Base-by-base conservation (phyloP, 2,888 invertebrate genomes). In the Listrodromus nycthemerus region DNA sequence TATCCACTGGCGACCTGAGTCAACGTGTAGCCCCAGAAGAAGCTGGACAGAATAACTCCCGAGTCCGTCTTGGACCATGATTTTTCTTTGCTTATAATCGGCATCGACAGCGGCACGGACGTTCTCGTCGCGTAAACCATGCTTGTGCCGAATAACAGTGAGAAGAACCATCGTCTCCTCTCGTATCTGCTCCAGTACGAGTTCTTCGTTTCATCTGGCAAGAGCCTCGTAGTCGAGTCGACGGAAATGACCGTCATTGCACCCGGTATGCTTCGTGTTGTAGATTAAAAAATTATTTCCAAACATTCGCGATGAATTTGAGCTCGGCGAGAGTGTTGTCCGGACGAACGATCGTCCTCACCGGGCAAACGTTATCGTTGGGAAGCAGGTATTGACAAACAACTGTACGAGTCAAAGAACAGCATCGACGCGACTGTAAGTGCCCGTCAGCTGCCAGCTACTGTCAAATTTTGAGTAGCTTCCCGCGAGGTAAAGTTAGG, bases 1-100 rank as follows among this genome's bases (percentile, higher is more conserved):
- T 95, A 95, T 37, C 95, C 95, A 66, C 95, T 95, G 69, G 94
- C 91, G 21, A 94, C 94, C 91, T 95, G 95, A 0, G 96, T 96
- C 84, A 96, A 91, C 0, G 96, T 96, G 89, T 96, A 96, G 67
- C 96, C 96, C 96, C 96, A 96, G 91, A 96, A 96, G 90, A 96
- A 96, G 30, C 96, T 95, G 27, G 96, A 96, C 33, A 96, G 92
- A 69, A 96, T 95, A 0, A 95, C 95, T n/a, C 96, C 96, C 2
- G 95, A 95, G 87, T 96, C 95, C 24, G 95, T 95, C 93, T 96
- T 96, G 88, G 95, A 95, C 96, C 96, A 96, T 78, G 94, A 94
- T 89, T 95, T 94, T 88, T 96, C 96, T 73, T 95, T 94, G 55
- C 95, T 94, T 71, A 96, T 95, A 0, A 95, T 94, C 19, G 96